Conservation (phyloP, 2,888 invertebrate genomes). For the Rhogogaster chlorosoma region DNA sequence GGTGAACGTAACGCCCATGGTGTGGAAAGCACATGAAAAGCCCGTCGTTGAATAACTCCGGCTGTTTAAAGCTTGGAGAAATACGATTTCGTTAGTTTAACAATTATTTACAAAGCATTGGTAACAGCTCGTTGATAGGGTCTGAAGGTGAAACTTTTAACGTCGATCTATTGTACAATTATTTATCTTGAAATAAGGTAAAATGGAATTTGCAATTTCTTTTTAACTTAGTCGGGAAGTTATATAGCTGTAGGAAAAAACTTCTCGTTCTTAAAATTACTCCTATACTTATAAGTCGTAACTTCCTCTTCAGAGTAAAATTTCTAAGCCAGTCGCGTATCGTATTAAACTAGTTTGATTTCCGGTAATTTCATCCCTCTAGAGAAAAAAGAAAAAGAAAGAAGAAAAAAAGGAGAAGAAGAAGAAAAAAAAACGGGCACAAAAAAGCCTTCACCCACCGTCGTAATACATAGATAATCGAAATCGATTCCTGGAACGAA, state of each 20-base stretch:
- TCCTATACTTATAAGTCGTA: constrained; percentile 19
- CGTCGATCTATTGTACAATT: constrained; percentile 14
- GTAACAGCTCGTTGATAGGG: neutral
- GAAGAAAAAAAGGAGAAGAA: neutral
- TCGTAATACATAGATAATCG: constrained; percentile 14
- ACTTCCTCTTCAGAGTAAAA: constrained; percentile 16
- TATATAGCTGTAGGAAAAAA: constrained; percentile 11
- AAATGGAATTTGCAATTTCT: constrained; percentile 21
- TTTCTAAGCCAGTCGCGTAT: constrained; percentile 37
- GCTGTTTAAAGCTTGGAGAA: neutral
- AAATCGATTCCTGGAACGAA: constrained; percentile 4
- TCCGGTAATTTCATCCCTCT: constrained; percentile 4
- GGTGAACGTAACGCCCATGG: neutral
- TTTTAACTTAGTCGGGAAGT: constrained; percentile 19
- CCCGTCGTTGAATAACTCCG: neutral
- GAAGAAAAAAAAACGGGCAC: neutral
- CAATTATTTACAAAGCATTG: neutral
- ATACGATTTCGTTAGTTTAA: neutral
- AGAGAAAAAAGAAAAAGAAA: neutral
- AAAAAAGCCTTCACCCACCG: neutral
- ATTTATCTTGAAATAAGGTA: constrained; percentile 18
- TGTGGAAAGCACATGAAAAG: neutral
- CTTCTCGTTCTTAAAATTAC: constrained; percentile 17
- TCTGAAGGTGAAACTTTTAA: constrained; percentile 17
- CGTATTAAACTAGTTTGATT: constrained; percentile 47